Percentiles rank a stretch among this genome's conserved stretches.
phyloP scores from a whole-genome alignment of 53 echinoderm and acorn worm genomes.

The Crossaster papposus region DNA sequence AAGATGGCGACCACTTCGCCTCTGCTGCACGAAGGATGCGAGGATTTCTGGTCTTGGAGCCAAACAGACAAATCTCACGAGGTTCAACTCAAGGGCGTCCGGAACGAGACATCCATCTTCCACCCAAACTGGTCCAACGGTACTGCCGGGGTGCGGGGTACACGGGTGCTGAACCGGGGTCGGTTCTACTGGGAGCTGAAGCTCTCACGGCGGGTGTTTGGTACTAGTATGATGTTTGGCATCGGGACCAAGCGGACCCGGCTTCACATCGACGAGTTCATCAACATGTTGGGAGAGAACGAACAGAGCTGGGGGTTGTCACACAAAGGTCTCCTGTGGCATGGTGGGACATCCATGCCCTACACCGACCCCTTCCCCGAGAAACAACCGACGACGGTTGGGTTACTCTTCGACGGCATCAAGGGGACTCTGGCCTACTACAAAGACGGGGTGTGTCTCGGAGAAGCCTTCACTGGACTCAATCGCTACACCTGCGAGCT shows the following conservation, averaged over 20 bases:
- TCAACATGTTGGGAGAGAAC: conserved; percentile 92
- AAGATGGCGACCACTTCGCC: conserved; percentile 67
- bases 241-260: conserved; percentile 80
- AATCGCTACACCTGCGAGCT: conserved; percentile 64
- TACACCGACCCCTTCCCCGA: conserved; percentile 88
- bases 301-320: conserved; percentile 90
- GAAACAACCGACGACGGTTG: conserved; percentile 73
- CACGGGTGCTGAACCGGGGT: conserved; percentile 69
- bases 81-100: conserved; percentile 64
- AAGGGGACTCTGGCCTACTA: conserved; percentile 88
- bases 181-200: conserved; percentile 86
- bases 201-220: conserved; percentile 80
- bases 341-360: conserved; percentile 72
- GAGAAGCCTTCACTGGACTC: conserved; percentile 83
- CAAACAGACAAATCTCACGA: conserved; percentile 84
- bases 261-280: conserved; percentile 85
- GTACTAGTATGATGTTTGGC: conserved; percentile 96
- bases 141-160: conserved; percentile 87
- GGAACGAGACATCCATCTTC: conserved; percentile 75
- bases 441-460: conserved; percentile 82
- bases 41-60: conserved; percentile 93
- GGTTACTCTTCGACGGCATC: conserved; percentile 84
- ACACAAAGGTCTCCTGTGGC: conserved; percentile 92
- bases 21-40: conserved; percentile 70
- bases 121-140: conserved; percentile 98